These are phyloP conservation scores for Phaethon lepturus DNA, from an alignment of 2,113 vertebrate genomes.

Conservation along the genomic window DNA sequence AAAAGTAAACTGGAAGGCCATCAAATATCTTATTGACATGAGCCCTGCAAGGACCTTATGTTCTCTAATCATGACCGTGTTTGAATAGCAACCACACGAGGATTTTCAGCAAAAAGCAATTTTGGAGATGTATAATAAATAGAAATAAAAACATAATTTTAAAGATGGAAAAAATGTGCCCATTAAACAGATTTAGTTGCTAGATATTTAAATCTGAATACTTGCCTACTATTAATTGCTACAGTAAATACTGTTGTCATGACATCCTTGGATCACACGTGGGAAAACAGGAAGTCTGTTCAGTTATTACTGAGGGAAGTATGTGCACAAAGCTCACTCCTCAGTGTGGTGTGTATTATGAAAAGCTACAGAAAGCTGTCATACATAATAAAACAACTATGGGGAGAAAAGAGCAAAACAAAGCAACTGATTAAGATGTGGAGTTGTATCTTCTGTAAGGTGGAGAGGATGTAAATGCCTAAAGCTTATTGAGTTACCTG, in stretches of 20 bases:
- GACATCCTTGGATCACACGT: background rate
- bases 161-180: background rate
- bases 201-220: background rate
- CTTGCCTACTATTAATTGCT: background rate
- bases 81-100: background rate
- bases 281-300: background rate
- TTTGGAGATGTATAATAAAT: background rate
- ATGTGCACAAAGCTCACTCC: background rate
- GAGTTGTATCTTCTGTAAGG: background rate
- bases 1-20: background rate
- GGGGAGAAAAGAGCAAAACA: background rate
- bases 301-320: background rate
- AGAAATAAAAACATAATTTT: background rate
- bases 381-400: background rate
- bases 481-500: background rate
- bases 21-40: background rate
- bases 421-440: background rate
- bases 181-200: background rate
- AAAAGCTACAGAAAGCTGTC: background rate
- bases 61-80: background rate
- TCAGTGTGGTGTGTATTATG: fast-evolving
- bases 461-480: background rate
- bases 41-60: background rate
- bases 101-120: background rate
- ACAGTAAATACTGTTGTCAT: background rate